Evolutionary conservation across 1,140 invertebrate species (phyloP), one percentile per base, ranked within the genome.

Genomic region (Lerema accius): DNA sequence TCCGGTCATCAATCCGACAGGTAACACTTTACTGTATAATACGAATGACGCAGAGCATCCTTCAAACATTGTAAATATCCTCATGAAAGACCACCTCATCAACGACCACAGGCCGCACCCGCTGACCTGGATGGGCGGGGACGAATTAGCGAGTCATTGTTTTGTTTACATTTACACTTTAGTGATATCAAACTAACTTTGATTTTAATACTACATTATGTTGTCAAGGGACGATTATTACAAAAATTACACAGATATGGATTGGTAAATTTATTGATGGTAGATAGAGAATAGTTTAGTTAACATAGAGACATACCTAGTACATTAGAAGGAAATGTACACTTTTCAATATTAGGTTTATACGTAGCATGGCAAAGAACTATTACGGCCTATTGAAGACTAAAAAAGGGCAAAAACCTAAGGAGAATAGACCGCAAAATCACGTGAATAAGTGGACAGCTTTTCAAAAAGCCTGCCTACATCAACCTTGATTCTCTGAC

Each of bases 151-250:
- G 61, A 87, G 71, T 87, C 84, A 87, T 84, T 87, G 84, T 87
- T 87, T 84, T 83, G 81, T 76, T 85, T 84, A 82, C 76, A 84
- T 84, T 85, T 85, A 84, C 82, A 84, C 81, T 78, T 87, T 81
- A 85, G 80, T 80, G 75, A 76, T 73, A 73, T 76, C 76, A 58
- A 69, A 15, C 43, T 32, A 65, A 62, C 51, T 43, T 40, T 65
- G 63, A 71, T 74, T 69, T 56, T 69, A 71, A 69, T 65, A n/a
- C n/a, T n/a, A n/a, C n/a, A n/a, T n/a, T n/a, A n/a, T n/a, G n/a
- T n/a, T n/a, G n/a, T n/a, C n/a, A n/a, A n/a, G n/a, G n/a, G n/a
- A n/a, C 58, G 61, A 63, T 32, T 64, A 60, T 63, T 64, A n/a
- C n/a, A n/a, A n/a, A n/a, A n/a, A n/a, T n/a, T n/a, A n/a, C n/a